phyloP scores from a whole-genome alignment of 1,140 invertebrate species.

The Achatina immaculata region DNA sequence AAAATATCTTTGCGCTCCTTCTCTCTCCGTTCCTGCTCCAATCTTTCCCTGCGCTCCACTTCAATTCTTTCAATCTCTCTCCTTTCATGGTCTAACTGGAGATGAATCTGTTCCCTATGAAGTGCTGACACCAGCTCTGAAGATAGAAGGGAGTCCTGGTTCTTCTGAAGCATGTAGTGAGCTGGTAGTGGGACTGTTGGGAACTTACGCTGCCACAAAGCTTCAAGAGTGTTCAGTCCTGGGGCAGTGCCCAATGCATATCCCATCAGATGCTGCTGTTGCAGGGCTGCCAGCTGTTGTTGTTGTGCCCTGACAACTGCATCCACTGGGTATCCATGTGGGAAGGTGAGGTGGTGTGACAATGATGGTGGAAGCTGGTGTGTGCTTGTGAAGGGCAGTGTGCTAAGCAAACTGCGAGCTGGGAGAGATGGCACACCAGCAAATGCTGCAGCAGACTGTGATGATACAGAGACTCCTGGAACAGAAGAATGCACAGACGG shows the following conservation, averaged over 20 bases:
- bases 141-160: slow-evolving; percentile 62
- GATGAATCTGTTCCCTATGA: slow-evolving; percentile 65
- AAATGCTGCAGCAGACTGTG: slow-evolving; percentile 22
- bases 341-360: slow-evolving; percentile 48
- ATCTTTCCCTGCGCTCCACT: slow-evolving; percentile 34
- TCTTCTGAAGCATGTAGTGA: slow-evolving; percentile 63
- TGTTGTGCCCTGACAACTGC: slow-evolving; percentile 45
- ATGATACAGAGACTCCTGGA: slow-evolving; percentile 24
- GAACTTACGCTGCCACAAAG: slow-evolving; percentile 70
- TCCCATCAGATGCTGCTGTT: slow-evolving; percentile 54
- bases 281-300: slow-evolving; percentile 52
- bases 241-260: slow-evolving; percentile 43
- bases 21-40: slow-evolving; percentile 43
- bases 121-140: slow-evolving; percentile 71
- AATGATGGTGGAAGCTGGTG: slow-evolving; percentile 47
- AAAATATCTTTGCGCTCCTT: slow-evolving; percentile 37
- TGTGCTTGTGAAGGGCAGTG: slow-evolving; percentile 50
- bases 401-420: slow-evolving; percentile 37
- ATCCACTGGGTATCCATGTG: slow-evolving; percentile 52
- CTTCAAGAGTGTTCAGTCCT: slow-evolving; percentile 65
- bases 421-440: slow-evolving; percentile 36
- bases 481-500: slow-evolving; percentile 27
- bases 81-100: slow-evolving; percentile 39
- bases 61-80: slow-evolving; percentile 44
- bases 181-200: slow-evolving; percentile 63